phyloP scores from a whole-genome alignment of 2,797 vertebrate species.

The Anniella stebbinsi region DNA sequence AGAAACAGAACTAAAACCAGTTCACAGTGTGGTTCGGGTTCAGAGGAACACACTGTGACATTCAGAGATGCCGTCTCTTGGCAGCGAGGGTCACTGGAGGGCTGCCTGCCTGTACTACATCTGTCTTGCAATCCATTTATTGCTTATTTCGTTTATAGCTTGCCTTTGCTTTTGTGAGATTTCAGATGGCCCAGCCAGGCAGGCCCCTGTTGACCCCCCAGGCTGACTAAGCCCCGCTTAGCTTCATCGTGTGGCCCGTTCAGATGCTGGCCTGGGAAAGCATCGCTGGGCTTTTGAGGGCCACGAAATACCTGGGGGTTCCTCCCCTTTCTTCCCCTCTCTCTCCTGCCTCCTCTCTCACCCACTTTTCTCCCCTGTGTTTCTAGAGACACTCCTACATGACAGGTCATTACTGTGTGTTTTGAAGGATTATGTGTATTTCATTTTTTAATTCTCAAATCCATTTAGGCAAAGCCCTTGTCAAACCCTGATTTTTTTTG shows the following conservation, averaged over 20 bases:
- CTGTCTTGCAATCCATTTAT: background rate
- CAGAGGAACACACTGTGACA: background rate
- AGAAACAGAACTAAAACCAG: background rate
- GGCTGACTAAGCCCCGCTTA: background rate
- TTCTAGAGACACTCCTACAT: conserved; percentile 32
- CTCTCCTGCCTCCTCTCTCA: background rate
- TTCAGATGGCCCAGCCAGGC: background rate
- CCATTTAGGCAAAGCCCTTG: conserved; percentile 74
- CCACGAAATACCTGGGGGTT: accelerated
- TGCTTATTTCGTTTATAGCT: background rate
- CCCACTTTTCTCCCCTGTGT: too few species aligned
- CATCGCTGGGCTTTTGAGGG: background rate
- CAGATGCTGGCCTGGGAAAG: background rate
- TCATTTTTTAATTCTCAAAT: conserved; percentile 57
- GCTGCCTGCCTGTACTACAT: background rate
- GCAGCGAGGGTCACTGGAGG: background rate
- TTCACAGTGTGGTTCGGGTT: background rate
- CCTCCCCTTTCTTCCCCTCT: background rate
- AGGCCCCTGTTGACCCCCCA: background rate
- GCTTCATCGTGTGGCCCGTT: background rate
- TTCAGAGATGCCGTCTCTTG: background rate
- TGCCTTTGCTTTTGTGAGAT: background rate
- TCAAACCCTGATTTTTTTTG: conserved; percentile 64
- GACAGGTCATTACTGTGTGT: conserved; percentile 48
- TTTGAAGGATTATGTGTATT: conserved; percentile 59